Evolutionary conservation across 2,113 vertebrate species (phyloP), one percentile per base, ranked within the genome.

Genomic region (Eubucco bourcierii): DNA sequence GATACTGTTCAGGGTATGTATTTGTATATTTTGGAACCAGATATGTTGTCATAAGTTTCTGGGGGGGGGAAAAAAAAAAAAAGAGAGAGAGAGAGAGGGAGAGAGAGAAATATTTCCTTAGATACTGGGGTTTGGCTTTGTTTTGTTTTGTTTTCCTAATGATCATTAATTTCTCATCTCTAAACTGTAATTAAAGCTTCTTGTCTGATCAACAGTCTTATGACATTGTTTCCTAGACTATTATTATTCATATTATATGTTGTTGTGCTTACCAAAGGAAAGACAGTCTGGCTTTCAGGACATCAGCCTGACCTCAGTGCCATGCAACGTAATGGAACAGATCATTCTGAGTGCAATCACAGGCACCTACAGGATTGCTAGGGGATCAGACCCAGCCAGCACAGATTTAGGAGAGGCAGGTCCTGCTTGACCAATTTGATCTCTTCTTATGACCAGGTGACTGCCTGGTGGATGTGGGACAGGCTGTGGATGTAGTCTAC

Each of bases 111-210:
- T 7, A 21, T 12, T 60, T 34, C 3, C 61, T 53, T 14, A 7
- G 34, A 39, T 41, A 47, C 19, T 47, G 46, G 41, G 10, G 7
- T 47, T 47, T 47, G 46, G 6, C 10, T 41, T 44, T 44, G 47
- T 9, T 50, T 50, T 50, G 7, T 9, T 21, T 50, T 50, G 20
- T 50, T 50, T 50, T 21, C 20, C 17, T 61, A 64, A 19, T 10
- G 5, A 34, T 88, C 14, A 27, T 75, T 18, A 11, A 70, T 70
- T 81, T 81, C 56, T 79, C 19, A 58, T 24, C n/a, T 52, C 18
- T 76, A 79, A 92, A 73, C 34, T 68, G 33, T 52, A 87, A 59
- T 77, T 95, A 80, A 85, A 65, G 67, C n/a, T 91, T 93, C 68
- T 88, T 80, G 70, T 31, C 58, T 3, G 6, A 9, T 12, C 86